Percentiles rank a stretch among this genome's conserved stretches.
Conservation (phyloP, 2,113 vertebrate genomes). For the Diadophis punctatus region DNA sequence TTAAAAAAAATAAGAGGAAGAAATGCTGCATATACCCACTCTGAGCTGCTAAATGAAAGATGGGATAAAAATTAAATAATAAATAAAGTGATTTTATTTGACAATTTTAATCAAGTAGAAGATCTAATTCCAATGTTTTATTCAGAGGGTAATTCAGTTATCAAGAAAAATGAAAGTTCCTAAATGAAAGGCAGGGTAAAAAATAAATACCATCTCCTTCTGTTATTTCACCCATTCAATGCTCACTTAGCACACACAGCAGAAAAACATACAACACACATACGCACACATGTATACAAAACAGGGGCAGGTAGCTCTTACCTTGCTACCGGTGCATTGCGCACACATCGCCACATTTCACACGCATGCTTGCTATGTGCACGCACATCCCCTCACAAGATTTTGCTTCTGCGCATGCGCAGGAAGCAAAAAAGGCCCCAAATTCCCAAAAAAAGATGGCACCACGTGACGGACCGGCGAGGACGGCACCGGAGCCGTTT, state of each 20-base stretch:
- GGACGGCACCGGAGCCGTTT: too few species aligned
- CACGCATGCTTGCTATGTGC: too few species aligned
- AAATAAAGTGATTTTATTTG: not conserved
- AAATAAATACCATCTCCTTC: not conserved
- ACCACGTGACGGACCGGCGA: too few species aligned
- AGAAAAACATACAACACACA: not conserved
- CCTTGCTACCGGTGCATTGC: too few species aligned
- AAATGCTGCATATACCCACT: not conserved
- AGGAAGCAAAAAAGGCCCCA: too few species aligned
- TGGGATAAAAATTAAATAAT: not conserved
- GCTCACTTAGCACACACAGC: not conserved
- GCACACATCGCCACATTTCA: too few species aligned
- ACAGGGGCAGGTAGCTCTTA: too few species aligned
- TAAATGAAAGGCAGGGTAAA: not conserved
- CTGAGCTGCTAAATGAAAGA: not conserved
- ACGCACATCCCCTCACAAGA: too few species aligned
- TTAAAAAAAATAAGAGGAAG: not conserved
- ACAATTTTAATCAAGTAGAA: not conserved
- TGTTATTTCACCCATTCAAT: not conserved
- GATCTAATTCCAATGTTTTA: not conserved
- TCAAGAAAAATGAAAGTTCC: not conserved
- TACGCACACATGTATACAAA: not conserved
- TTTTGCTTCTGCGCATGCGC: too few species aligned
- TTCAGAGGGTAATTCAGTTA: not conserved
- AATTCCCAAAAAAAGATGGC: too few species aligned